Base-by-base conservation (phyloP, 1,140 invertebrate species). In the Heliothis subflexa region DNA sequence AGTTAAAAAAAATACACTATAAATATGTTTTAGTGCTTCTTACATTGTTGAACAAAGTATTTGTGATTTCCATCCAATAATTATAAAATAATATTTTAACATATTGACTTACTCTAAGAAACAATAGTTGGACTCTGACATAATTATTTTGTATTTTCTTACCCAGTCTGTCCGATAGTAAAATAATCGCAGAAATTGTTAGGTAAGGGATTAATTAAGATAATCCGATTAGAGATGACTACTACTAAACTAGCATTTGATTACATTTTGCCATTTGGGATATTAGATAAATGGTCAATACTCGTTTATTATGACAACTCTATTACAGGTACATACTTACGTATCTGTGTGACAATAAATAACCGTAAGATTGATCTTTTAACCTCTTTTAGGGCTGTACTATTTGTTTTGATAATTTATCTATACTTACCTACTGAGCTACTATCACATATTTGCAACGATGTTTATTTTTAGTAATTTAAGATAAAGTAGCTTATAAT, bases 181-280 rank as follows among this genome's bases (percentile, higher is more conserved):
- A 74, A 71, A 80, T 40, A 47, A 52, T 59, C 16, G 28, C 21
- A 61, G 57, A 55, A 79, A 50, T 66, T 62, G n/a, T n/a, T n/a
- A n/a, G 54, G 50, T 40, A 33, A 66, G 59, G 64, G 66, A 77
- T 82, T 80, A 78, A 83, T 80, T 83, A 75, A 80, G 81, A 80
- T 83, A 59, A 81, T 70, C n/a, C 57, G 52, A 64, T 73, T 73
- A 59, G 40, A 18, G 68, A 71, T 54, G 18, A 49, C 18, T 18
- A 49, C 14, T 33, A 11, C 12, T 13, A 33, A 55, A 73, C 52
- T 73, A 40, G 40, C 14, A 12, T 52, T 52, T 70, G 9, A 18
- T 59, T 25, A 47, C 5, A 25, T 28, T 40, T 10, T 12, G 55
- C 18, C 55, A 55, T 40, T 55, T n/a, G 52, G 52, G 21, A 57